phyloP scores from a whole-genome alignment of 2,888 invertebrate species.

The Asteroscopus sphinx region DNA sequence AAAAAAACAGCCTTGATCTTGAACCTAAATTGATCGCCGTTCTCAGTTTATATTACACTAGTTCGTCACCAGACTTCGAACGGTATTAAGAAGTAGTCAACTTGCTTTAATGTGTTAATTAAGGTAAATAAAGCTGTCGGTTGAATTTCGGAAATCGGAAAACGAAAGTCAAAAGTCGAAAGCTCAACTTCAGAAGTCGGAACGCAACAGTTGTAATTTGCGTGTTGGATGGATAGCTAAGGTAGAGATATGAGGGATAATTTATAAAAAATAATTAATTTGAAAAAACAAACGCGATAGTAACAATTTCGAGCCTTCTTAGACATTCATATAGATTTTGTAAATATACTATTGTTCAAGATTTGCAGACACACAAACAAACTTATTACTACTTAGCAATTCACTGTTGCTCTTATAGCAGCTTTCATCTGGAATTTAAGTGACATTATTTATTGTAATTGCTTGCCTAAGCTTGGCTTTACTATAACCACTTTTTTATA shows the following conservation, averaged over 20 bases:
- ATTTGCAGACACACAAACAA: background rate
- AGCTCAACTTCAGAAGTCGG: background rate
- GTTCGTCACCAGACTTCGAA: background rate
- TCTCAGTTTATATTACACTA: conserved; percentile 24
- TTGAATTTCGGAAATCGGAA: background rate
- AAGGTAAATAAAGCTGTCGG: background rate
- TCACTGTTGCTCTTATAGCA: conserved; percentile 36
- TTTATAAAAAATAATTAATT: no score
- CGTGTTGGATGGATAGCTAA: background rate
- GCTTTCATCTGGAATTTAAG: conserved; percentile 60
- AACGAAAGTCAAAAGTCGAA: background rate
- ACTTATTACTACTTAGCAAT: background rate
- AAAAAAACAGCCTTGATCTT: conserved; percentile 78
- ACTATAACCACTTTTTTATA: conserved; percentile 11
- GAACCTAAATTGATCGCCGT: conserved; percentile 69
- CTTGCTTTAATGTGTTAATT: background rate
- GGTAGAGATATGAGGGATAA: no score
- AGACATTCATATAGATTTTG: no score
- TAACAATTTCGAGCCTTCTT: no score
- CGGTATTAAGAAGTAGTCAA: conserved; percentile 2
- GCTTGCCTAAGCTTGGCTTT: conserved; percentile 25
- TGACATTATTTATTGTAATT: conserved; percentile 68
- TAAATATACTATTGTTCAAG: no score
- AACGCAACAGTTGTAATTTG: background rate
- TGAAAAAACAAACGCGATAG: no score